These are phyloP conservation scores for Eudasyphora cyanicolor DNA, from an alignment of 2,888 invertebrate genomes.

Conservation along the genomic window DNA sequence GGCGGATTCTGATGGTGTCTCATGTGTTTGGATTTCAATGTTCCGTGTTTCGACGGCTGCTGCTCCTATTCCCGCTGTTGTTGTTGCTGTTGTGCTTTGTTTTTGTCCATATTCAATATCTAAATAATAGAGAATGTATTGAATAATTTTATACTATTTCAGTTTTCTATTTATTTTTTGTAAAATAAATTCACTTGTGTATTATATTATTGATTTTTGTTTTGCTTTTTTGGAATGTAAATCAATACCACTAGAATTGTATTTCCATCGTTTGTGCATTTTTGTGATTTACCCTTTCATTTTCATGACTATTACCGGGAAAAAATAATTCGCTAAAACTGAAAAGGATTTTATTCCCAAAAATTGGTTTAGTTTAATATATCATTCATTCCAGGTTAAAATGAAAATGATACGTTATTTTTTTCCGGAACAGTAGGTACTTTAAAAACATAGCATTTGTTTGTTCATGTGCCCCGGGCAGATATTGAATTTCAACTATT, in stretches of 20 bases:
- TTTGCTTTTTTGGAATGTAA: not conserved
- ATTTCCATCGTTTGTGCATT: not conserved
- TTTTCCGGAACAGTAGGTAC: too few species aligned
- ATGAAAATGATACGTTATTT: too few species aligned
- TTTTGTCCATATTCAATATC: slow-evolving; percentile 51
- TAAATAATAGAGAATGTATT: slow-evolving; percentile 8
- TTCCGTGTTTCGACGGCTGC: slow-evolving; percentile 31
- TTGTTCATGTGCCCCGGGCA: too few species aligned
- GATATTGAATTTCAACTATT: too few species aligned
- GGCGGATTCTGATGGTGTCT: not conserved
- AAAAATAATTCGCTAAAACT: not conserved
- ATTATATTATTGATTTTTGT: slow-evolving; percentile 10
- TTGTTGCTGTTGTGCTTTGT: slow-evolving; percentile 42
- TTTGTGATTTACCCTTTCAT: slow-evolving; percentile 2
- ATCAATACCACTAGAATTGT: not conserved
- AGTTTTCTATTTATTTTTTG: slow-evolving; percentile 8
- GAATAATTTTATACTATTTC: not conserved
- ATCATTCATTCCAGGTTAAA: too few species aligned
- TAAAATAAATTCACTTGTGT: not conserved
- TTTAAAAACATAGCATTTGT: too few species aligned
- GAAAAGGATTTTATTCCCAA: too few species aligned
- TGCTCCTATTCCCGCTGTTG: slow-evolving; percentile 12
- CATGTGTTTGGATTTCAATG: slow-evolving; percentile 54
- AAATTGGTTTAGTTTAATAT: too few species aligned
- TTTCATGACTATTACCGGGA: not conserved